A percentile compares a stretch with the other conserved stretches of the same genome.
Conservation (phyloP, 2,888 invertebrate genomes). For the Chouioia cunea region DNA sequence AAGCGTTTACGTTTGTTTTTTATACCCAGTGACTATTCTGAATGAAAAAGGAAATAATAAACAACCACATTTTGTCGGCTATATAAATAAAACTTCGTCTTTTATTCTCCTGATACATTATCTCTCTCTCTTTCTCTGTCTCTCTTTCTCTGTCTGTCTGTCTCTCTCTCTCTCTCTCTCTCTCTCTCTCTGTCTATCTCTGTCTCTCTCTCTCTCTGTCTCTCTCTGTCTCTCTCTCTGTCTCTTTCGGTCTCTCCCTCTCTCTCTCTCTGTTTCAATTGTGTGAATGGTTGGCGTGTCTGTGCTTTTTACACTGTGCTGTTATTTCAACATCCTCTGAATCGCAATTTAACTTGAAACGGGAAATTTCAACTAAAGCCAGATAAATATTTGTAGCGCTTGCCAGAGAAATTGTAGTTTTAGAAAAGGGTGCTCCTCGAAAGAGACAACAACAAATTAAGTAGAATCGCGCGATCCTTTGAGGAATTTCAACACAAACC, state of each 20-base stretch:
- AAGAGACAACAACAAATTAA: no score
- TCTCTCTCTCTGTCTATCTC: no score
- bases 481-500: no score
- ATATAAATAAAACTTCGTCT: background rate
- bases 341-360: background rate
- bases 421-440: background rate
- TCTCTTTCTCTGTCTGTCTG: no score
- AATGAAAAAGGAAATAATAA: background rate
- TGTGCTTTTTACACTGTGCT: background rate
- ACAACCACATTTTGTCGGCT: constrained; percentile 19
- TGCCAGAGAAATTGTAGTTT: no score
- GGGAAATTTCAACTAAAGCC: background rate
- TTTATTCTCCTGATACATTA: no score
- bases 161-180: background rate
- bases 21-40: no score
- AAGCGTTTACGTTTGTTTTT: no score
- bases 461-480: no score
- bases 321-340: background rate
- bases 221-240: background rate
- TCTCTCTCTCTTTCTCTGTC: background rate
- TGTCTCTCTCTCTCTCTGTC: background rate
- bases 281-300: background rate
- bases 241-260: background rate
- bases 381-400: constrained; percentile 35
- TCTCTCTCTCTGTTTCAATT: background rate